A percentile compares a stretch with the other conserved stretches of the same genome.
Conservation (phyloP, 1,140 invertebrate genomes). For the Aphelenchoides fujianensis region DNA sequence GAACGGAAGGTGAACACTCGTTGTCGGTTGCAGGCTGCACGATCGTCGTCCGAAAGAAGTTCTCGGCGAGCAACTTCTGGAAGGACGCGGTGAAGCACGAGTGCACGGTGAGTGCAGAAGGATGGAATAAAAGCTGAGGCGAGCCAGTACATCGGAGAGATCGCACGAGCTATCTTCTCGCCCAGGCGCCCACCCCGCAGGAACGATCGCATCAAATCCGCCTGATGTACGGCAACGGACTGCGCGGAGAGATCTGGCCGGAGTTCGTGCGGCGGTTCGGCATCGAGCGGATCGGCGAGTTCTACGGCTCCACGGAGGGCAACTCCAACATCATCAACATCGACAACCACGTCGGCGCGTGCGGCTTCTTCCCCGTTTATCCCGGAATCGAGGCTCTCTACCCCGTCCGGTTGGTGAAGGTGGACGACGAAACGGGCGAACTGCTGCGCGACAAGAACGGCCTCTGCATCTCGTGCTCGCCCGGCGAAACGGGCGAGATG, state of each 20-base stretch:
- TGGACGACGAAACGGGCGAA: conserved; percentile 69
- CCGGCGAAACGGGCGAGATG: conserved; percentile 76
- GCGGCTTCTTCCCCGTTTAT: conserved; percentile 52
- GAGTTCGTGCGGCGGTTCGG: conserved; percentile 85
- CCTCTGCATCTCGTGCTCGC: conserved; percentile 75
- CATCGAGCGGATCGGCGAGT: conserved; percentile 80
- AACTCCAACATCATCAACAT: conserved; percentile 78
- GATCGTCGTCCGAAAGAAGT: conserved; percentile 82
- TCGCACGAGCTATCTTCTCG: conserved; percentile 91
- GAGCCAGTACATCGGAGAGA: conserved; percentile 96
- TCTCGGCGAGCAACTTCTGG: conserved; percentile 92
- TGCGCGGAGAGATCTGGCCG: conserved; percentile 91
- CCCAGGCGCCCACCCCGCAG: conserved; percentile 74
- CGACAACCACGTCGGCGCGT: conserved; percentile 74
- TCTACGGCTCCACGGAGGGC: conserved; percentile 93
- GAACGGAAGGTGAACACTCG: not conserved
- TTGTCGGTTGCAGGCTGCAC: conserved; percentile 79
- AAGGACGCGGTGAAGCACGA: conserved; percentile 85
- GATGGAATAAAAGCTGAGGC: conserved; percentile 91
- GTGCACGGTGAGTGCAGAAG: too few relatives aligned
- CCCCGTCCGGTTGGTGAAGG: conserved; percentile 42
- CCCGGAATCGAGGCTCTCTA: conserved; percentile 33
- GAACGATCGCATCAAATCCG: conserved; percentile 81
- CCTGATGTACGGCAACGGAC: conserved; percentile 75
- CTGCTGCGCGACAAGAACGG: conserved; percentile 73